phyloP scores from a whole-genome alignment of 2,888 invertebrate species.

The Pheosia tremula region DNA sequence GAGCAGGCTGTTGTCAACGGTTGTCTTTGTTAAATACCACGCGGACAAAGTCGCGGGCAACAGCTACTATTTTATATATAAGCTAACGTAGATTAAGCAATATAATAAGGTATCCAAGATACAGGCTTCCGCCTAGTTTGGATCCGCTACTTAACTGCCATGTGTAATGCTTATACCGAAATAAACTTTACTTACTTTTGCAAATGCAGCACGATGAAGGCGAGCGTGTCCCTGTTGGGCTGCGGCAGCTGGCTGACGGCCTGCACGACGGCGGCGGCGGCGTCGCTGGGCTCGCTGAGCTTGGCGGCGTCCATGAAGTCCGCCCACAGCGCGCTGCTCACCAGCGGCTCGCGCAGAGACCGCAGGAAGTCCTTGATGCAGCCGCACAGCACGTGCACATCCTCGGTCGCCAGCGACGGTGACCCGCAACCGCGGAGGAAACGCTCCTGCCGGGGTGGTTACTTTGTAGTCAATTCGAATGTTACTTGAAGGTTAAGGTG shows the following conservation, averaged over 20 bases:
- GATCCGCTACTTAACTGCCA: too few species aligned
- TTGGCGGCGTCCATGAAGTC: slow-evolving; percentile 90
- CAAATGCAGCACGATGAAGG: slow-evolving; percentile 95
- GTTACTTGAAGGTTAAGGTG: too few species aligned
- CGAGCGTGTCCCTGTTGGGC: slow-evolving; percentile 97
- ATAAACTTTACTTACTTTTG: slow-evolving; percentile 84
- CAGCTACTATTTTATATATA: too few species aligned
- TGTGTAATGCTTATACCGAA: too few species aligned
- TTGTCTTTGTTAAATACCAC: too few species aligned
- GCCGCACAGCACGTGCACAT: slow-evolving; percentile 96
- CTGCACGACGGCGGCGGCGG: slow-evolving; percentile 87
- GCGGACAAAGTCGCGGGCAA: too few species aligned
- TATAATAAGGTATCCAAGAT: too few species aligned
- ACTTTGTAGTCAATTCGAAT: too few species aligned
- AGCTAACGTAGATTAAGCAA: too few species aligned
- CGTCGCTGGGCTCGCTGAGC: slow-evolving; percentile 82
- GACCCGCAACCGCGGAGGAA: slow-evolving; percentile 94
- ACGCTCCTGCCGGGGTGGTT: slow-evolving; percentile 84
- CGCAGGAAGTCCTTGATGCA: slow-evolving; percentile 97
- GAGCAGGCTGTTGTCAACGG: too few species aligned
- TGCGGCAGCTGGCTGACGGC: slow-evolving; percentile 94
- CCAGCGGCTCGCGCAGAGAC: slow-evolving; percentile 94
- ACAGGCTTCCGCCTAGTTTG: too few species aligned
- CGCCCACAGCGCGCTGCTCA: slow-evolving; percentile 92
- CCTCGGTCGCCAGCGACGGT: slow-evolving; percentile 89